Base-by-base conservation (phyloP, 2,797 vertebrate species). In the Thalassophryne amazonica region DNA sequence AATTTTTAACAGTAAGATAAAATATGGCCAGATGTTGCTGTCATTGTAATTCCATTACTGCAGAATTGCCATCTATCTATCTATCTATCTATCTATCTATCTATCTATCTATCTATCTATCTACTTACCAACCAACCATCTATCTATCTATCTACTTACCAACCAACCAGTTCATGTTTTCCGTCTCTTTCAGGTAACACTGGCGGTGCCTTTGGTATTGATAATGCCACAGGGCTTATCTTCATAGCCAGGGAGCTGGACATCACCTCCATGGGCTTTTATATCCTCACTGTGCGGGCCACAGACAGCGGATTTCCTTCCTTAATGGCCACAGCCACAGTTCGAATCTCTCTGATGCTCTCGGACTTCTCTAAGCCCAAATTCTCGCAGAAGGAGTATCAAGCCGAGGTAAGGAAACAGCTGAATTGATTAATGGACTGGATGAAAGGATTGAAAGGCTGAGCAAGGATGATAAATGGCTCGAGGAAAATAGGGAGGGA, bases 291-390 rank as follows among this genome's bases (percentile, higher is more conserved):
- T 15, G 87, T 98, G 31, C 92, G 92, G 59, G 96, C 93, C 50
- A 91, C 90, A 8, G 97, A 99, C 83, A 89, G 85, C 63, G 97
- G 97, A 32, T 86, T 73, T 22, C 95, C 94, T 61, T 87, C 94
- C 0, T 83, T 97, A 89, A 95, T 91, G 59, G 92, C 95, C 72
- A 87, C 94, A 13, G 86, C 94, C 6, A 88, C 92, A 6, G 94
- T 91, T 29, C 92, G 78, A 35, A 82, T 99, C 65, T 64, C 89
- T 32, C 83, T 98, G 60, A 93, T 92, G 0, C 69, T 98, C 41
- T 97, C 96, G 0, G 93, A 96, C 61, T 92, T 94, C 3, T 96
- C 95, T 64, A 81, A 82, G 19, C 96, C 97, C 5, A 95, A 93
- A 80, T 99, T 99, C 76, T 83, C 91, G 24, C 90, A 89, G 46